phyloP scores from a whole-genome alignment of 2,113 vertebrate genomes.

The Petroica traversi region DNA sequence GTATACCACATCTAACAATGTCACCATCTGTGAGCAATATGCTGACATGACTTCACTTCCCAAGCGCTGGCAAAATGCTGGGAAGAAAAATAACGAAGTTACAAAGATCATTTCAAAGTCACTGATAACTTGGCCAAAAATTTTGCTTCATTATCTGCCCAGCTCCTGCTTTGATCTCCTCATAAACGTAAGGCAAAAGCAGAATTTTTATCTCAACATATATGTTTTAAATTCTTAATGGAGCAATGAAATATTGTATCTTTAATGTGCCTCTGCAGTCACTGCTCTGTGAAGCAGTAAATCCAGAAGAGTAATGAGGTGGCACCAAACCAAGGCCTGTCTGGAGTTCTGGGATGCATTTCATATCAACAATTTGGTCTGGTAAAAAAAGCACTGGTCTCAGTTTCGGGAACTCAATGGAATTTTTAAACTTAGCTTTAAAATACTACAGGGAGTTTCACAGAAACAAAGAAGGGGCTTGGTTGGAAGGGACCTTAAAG shows the following conservation, averaged over 20 bases:
- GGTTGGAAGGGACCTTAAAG: neutral
- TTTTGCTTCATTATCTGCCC: neutral
- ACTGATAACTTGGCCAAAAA: neutral
- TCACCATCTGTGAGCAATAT: constrained; percentile 32
- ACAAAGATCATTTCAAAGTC: constrained; percentile 1
- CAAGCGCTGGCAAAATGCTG: neutral
- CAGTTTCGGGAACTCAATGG: neutral
- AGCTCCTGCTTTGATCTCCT: neutral
- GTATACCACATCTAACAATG: neutral
- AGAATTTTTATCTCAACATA: neutral
- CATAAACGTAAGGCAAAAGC: neutral
- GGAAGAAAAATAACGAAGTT: neutral
- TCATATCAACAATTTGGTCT: neutral
- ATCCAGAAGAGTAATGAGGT: neutral
- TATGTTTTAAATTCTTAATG: neutral
- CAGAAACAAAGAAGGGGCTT: neutral
- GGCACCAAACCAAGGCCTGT: neutral
- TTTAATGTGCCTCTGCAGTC: neutral
- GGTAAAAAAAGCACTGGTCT: neutral
- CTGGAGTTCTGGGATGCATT: neutral
- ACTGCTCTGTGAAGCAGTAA: neutral
- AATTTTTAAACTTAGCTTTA: neutral
- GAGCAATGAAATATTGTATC: neutral
- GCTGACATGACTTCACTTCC: neutral
- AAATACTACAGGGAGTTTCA: neutral